Conservation (phyloP, 2,113 vertebrate genomes). For the Eublepharis macularius region DNA sequence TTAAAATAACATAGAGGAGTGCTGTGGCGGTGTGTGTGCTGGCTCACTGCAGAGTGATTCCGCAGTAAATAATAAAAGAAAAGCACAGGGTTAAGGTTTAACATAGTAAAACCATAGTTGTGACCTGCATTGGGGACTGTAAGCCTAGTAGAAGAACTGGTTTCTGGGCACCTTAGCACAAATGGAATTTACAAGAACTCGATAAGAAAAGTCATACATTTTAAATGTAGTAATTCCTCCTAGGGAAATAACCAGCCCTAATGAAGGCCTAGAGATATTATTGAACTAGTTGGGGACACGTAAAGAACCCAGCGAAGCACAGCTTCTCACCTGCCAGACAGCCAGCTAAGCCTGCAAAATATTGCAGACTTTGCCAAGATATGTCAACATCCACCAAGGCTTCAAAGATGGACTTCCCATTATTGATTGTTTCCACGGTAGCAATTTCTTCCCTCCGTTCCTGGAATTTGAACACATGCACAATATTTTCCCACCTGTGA, state of each 20-base stretch:
- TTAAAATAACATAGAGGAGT: too few relatives aligned
- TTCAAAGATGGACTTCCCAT: slow-evolving; percentile 93
- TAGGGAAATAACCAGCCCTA: not conserved
- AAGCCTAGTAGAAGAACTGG: too few relatives aligned
- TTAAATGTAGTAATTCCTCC: not conserved
- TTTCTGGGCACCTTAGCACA: too few relatives aligned
- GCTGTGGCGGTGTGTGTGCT: too few relatives aligned
- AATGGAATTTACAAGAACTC: too few relatives aligned
- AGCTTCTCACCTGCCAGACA: slow-evolving; percentile 84
- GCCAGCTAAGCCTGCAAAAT: slow-evolving; percentile 89
- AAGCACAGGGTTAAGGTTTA: not conserved
- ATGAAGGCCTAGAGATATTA: too few relatives aligned
- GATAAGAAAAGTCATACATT: too few relatives aligned
- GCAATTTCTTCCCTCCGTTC: slow-evolving; percentile 89
- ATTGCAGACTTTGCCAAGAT: slow-evolving; percentile 90
- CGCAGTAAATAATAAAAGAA: not conserved
- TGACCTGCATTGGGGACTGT: not conserved
- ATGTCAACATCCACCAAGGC: slow-evolving; percentile 84
- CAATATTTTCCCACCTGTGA: not conserved
- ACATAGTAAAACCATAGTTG: not conserved
- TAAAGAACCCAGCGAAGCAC: not conserved
- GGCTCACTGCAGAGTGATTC: not conserved
- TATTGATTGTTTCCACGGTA: slow-evolving; percentile 90
- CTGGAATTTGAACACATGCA: slow-evolving; percentile 66
- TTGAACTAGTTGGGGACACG: not conserved